These are phyloP conservation scores for Rugalucina vietnamica DNA, from an alignment of 2,888 invertebrate species.

Conservation along the genomic window DNA sequence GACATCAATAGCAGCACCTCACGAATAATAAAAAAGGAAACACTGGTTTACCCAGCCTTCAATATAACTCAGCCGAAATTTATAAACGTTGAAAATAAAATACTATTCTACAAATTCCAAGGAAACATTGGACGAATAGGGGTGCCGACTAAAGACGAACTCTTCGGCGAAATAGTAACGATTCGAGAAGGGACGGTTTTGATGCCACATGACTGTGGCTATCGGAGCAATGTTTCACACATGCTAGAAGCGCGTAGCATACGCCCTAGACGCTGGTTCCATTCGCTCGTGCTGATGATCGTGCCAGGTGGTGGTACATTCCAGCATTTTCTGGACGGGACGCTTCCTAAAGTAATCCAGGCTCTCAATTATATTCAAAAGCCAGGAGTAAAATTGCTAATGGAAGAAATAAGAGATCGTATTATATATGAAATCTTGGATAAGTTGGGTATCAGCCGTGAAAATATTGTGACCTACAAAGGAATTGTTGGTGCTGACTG, in stretches of 20 bases:
- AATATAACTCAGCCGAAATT: neutral
- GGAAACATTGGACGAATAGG: neutral
- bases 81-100: slow-evolving; percentile 1
- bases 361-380: slow-evolving; percentile 1
- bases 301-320: slow-evolving; percentile 28
- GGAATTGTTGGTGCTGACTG: slow-evolving; percentile 3
- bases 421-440: slow-evolving; percentile 21
- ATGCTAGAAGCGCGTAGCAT: neutral
- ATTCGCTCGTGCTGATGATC: neutral
- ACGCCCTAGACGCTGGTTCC: neutral
- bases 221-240: neutral
- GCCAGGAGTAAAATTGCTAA: neutral
- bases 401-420: slow-evolving; percentile 2
- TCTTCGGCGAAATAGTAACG: neutral
- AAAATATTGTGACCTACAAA: neutral
- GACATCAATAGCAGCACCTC: too few species aligned
- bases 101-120: slow-evolving; percentile 4
- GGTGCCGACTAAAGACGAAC: neutral
- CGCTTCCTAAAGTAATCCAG: slow-evolving; percentile 37
- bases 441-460: slow-evolving; percentile 6
- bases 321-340: slow-evolving; percentile 36
- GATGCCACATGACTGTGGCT: slow-evolving; percentile 18
- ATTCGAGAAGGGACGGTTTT: slow-evolving; percentile 6
- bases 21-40: neutral
- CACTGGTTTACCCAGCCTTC: neutral